Evolutionary conservation across 1,140 invertebrate species (phyloP).

Genomic region (Planococcus citri): DNA sequence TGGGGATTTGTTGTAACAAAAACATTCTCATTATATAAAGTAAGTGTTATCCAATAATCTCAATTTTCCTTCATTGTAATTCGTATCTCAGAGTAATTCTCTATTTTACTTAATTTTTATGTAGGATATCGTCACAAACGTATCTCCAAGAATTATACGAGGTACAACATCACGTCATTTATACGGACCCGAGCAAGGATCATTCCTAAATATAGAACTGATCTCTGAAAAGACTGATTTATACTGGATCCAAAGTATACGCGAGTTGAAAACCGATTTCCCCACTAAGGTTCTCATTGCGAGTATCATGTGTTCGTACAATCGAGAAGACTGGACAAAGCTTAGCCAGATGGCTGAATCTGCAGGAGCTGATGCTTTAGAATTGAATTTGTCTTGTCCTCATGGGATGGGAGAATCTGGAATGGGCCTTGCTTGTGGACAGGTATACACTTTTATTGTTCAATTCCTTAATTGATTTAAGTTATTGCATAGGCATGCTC

Average conservation of each 20-base stretch:
- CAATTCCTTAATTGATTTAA: no score
- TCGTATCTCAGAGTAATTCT: no score
- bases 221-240: slow-evolving; percentile 91
- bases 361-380: slow-evolving; percentile 84
- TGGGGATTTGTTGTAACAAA: slow-evolving; percentile 96
- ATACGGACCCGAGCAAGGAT: slow-evolving; percentile 86
- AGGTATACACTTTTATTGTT: slow-evolving; percentile 41
- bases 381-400: slow-evolving; percentile 93
- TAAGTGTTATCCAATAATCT: no score
- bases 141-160: slow-evolving; percentile 88
- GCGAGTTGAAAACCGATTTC: slow-evolving; percentile 84
- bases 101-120: not conserved
- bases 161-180: slow-evolving; percentile 79
- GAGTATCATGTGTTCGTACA: slow-evolving; percentile 91
- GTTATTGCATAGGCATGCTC: no score
- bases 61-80: no score
- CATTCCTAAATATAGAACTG: slow-evolving; percentile 94
- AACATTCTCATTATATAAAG: slow-evolving; percentile 90
- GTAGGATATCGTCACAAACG: slow-evolving; percentile 87
- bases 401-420: slow-evolving; percentile 97
- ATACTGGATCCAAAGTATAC: slow-evolving; percentile 85
- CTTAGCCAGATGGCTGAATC: slow-evolving; percentile 64
- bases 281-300: slow-evolving; percentile 84
- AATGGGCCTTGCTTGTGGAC: slow-evolving; percentile 96
- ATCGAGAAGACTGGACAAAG: slow-evolving; percentile 76